Percentiles rank a stretch among this genome's conserved stretches.
Evolutionary conservation across 2,888 invertebrate genomes (phyloP).

Genomic region (Eupithecia tripunctaria): DNA sequence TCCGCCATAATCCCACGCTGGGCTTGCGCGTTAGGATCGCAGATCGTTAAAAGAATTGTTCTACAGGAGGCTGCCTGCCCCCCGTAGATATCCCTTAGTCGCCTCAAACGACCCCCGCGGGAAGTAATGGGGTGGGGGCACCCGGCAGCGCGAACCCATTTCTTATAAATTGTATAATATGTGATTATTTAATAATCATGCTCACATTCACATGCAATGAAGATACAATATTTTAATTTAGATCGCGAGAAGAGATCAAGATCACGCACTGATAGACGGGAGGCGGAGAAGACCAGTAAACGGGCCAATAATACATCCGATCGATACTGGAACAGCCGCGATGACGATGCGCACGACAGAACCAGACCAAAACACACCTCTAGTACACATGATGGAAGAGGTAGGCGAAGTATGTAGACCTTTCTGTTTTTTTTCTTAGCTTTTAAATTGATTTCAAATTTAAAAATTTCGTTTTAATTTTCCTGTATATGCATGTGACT

Average conservation of each 20-base stretch:
- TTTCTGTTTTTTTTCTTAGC: conserved; percentile 10
- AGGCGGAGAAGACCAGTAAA: conserved; percentile 72
- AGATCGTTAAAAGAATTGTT: too few relatives aligned
- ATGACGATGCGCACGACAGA: conserved; percentile 71
- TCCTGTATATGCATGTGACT: not conserved
- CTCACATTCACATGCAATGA: not conserved
- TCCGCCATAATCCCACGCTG: too few relatives aligned
- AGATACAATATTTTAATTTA: conserved; percentile 37
- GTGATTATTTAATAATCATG: not conserved
- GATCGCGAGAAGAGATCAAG: conserved; percentile 77
- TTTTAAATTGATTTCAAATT: not conserved
- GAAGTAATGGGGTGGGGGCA: too few relatives aligned
- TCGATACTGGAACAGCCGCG: conserved; percentile 73
- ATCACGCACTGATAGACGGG: conserved; percentile 74
- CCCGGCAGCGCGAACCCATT: too few relatives aligned
- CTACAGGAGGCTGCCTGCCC: too few relatives aligned
- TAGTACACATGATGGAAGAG: conserved; percentile 69
- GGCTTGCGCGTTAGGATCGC: too few relatives aligned
- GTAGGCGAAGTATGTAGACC: conserved; percentile 47
- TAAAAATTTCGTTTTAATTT: not conserved
- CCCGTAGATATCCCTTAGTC: too few relatives aligned
- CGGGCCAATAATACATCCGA: conserved; percentile 71
- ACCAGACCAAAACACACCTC: conserved; percentile 69
- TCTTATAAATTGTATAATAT: not conserved
- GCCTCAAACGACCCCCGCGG: too few relatives aligned